A percentile compares a stretch with the other conserved stretches of the same genome.
phyloP scores from a whole-genome alignment of 2,113 vertebrate genomes.

The Xenus cinereus region DNA sequence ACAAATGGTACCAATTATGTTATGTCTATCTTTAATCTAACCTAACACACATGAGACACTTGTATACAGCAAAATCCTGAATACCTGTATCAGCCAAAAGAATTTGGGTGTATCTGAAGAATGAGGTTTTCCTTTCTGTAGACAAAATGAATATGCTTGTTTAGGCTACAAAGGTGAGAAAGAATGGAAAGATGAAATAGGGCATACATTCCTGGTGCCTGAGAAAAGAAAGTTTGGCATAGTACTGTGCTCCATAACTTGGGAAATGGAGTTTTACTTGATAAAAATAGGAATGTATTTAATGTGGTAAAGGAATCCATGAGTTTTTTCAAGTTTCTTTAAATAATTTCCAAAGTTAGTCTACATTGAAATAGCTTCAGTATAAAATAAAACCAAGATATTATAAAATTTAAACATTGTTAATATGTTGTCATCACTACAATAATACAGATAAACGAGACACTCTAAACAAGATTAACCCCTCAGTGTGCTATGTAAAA shows the following conservation, averaged over 20 bases:
- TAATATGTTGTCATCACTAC: neutral
- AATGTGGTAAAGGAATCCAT: neutral
- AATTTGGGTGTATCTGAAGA: neutral
- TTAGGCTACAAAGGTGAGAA: conserved; percentile 48
- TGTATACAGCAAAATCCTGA: neutral
- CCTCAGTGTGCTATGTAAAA: neutral
- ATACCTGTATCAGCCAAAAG: neutral
- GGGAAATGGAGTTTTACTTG: neutral
- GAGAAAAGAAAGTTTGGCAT: neutral
- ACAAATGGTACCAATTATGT: neutral
- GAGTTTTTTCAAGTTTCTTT: neutral
- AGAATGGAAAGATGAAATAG: neutral
- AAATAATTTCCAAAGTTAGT: neutral
- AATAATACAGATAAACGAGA: neutral
- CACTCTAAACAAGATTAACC: neutral
- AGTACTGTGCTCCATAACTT: neutral
- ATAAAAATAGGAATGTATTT: neutral
- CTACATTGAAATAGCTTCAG: neutral
- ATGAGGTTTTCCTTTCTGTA: conserved; percentile 29
- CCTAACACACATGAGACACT: neutral
- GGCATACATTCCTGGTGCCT: neutral
- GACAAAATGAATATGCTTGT: conserved; percentile 41
- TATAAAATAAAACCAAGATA: neutral
- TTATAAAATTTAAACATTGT: neutral
- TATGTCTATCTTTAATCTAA: conserved; percentile 19